Conservation (phyloP, 2,888 invertebrate species). For the Ormyrus pomaceus region DNA sequence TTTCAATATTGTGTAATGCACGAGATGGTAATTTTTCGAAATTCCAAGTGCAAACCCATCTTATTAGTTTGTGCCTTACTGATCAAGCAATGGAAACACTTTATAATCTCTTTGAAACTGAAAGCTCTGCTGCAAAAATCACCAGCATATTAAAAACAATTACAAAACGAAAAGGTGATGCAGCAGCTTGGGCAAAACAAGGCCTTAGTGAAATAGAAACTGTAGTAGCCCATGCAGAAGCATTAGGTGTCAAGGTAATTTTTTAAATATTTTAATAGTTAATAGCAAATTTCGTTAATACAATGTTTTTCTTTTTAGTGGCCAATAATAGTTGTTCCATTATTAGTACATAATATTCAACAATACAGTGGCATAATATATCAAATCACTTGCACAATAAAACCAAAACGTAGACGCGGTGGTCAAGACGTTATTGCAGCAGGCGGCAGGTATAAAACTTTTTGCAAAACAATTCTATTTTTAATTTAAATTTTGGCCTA, state of each 20-base stretch:
- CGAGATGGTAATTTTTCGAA: constrained; percentile 81
- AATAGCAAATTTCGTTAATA: not conserved
- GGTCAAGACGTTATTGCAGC: constrained; percentile 87
- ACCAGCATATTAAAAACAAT: constrained; percentile 81
- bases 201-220: constrained; percentile 86
- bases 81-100: constrained; percentile 82
- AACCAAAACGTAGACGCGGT: constrained; percentile 77
- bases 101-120: constrained; percentile 82
- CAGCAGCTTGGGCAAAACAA: constrained; percentile 81
- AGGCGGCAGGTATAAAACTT: constrained; percentile 82
- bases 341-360: constrained; percentile 80
- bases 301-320: constrained; percentile 74
- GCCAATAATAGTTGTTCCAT: constrained; percentile 79
- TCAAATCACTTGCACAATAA: constrained; percentile 81
- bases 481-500: not conserved
- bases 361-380: constrained; percentile 83
- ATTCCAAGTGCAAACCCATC: constrained; percentile 83
- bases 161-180: constrained; percentile 83
- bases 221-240: constrained; percentile 83
- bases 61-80: constrained; percentile 82
- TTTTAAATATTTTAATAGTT: constrained; percentile 11
- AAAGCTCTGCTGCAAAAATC: constrained; percentile 80
- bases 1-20: constrained; percentile 76
- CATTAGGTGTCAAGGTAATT: constrained; percentile 85
- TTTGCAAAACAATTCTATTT: not conserved